Base-by-base conservation (phyloP, 2,797 vertebrate genomes). In the Falco berigora region DNA sequence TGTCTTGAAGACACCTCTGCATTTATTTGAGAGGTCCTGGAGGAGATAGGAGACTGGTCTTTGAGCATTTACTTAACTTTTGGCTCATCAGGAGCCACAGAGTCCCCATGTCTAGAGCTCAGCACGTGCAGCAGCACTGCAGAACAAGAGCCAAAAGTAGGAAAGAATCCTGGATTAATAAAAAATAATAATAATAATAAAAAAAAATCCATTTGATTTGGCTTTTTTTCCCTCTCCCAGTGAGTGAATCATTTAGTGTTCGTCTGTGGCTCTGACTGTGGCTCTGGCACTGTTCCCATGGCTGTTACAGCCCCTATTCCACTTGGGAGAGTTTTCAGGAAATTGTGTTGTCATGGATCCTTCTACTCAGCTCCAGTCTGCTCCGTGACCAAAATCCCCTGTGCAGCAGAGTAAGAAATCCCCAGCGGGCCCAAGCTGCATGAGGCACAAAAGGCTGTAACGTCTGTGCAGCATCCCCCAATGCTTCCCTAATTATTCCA, bases 281-380 rank as follows among this genome's bases (percentile, higher is more conserved):
- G 64, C 42, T 75, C 71, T 96, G 95, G 94, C 96, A 74, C 3
- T 0, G 0, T 84, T 95, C 85, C 87, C n/a, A 14, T 3, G 17
- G 68, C 87, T 95, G 75, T 88, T 84, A 79, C 74, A 95, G 63
- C 71, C 86, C 53, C 49, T 82, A 4, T 94, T 94, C 80, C 92
- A 79, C 92, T 64, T 76, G 94, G 92, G 83, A 95, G 74, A 71
- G 42, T 89, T 93, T 91, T 92, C 83, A 93, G 94, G 92, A 94
- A 93, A 97, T 95, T 87, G 86, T 68, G 67, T 95, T 97, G 94
- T 94, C 95, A 91, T 82, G 83, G 92, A 94, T 95, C 86, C 88
- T 88, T 93, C 80, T 95, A 81, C 93, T 95, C 44, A 64, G 74
- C 76, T 84, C 91, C 88, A 66, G 7, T 49, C 85, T 91, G 74